Base-by-base conservation (phyloP, 2,888 invertebrate genomes). In the Mesorhabditis belari region DNA sequence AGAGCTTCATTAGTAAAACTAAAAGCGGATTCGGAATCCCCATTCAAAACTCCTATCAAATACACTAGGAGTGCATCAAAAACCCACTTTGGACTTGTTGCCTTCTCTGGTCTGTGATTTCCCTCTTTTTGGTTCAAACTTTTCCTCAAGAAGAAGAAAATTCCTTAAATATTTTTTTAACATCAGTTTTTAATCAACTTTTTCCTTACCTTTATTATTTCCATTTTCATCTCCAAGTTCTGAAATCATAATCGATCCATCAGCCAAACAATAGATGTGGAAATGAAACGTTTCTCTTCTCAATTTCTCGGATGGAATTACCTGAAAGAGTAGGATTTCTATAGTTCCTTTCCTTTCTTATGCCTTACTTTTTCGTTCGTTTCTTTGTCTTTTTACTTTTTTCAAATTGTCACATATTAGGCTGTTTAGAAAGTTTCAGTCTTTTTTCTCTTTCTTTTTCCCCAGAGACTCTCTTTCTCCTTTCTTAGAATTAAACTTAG, bases 401-500 rank as follows among this genome's bases (percentile, higher is more conserved):
- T 62, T 62, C 5, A 64, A 64, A 79, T 95, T 92, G 0, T 94
- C 84, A n/a, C n/a, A n/a, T n/a, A n/a, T n/a, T n/a, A n/a, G n/a
- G n/a, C n/a, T n/a, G n/a, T n/a, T n/a, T n/a, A n/a, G n/a, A n/a
- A n/a, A n/a, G n/a, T n/a, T n/a, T n/a, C n/a, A n/a, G n/a, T n/a
- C n/a, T 2, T 12, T 21, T 12, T 5, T n/a, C n/a, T n/a, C n/a
- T 49, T 44, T 66, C 68, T 63, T 60, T 49, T 67, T 71, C 50
- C 59, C 64, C 2, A 55, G 53, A 0, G 64, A 60, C 21, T 69
- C 61, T 35, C 65, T 64, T 55, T 89, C 87, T 81, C 94, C 95
- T 82, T 93, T 93, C 71, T n/a, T n/a, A n/a, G 92, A 92, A 82
- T 95, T 96, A 0, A 91, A 88, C 81, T 96, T 95, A 95, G 95